phyloP scores from a whole-genome alignment of 2,888 invertebrate species.

The Tipula lateralis region DNA sequence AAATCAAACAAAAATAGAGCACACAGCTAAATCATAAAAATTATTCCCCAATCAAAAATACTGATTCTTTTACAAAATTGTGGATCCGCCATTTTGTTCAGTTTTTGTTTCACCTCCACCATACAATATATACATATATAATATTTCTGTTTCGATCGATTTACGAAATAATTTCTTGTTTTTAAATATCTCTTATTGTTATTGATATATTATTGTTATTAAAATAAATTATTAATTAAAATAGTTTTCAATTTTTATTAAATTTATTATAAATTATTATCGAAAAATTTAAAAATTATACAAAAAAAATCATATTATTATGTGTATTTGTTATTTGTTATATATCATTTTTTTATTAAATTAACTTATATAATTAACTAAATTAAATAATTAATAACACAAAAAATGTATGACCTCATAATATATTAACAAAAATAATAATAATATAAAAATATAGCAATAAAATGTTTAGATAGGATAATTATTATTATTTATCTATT shows the following conservation, averaged over 20 bases:
- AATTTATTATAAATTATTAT: neutral
- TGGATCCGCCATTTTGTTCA: neutral
- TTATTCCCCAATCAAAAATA: neutral
- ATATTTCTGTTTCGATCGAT: neutral
- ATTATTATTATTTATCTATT: neutral
- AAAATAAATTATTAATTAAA: neutral
- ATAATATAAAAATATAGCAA: neutral
- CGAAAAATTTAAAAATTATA: neutral
- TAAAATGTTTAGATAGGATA: neutral
- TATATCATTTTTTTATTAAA: neutral
- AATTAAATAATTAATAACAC: neutral
- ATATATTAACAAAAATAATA: neutral
- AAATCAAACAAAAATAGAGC: neutral
- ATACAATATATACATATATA: no score
- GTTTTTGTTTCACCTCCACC: neutral
- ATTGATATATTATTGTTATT: constrained; percentile 11
- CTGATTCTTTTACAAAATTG: neutral
- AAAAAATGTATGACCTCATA: constrained; percentile 20
- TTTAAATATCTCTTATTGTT: neutral
- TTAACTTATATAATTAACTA: neutral
- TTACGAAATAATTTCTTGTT: neutral
- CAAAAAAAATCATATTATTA: neutral
- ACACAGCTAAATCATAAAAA: neutral
- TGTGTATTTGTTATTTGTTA: neutral
- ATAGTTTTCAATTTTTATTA: neutral